These are phyloP conservation scores for Polypterus senegalus DNA, from an alignment of 2,113 vertebrate species.

Conservation along the genomic window DNA sequence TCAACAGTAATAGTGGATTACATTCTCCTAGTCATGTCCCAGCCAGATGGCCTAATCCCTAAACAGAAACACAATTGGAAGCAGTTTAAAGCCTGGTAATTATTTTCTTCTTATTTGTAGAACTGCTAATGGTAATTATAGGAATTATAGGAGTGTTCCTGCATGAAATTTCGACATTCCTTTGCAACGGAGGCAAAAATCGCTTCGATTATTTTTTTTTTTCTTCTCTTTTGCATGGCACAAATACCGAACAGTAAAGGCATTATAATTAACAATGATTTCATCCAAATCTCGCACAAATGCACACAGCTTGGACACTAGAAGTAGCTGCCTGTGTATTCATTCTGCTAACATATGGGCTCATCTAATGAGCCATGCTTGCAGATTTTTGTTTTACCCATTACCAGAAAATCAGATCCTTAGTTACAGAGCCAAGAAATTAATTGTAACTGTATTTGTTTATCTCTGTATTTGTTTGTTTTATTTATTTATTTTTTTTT, in stretches of 20 bases:
- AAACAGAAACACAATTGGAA: slow-evolving; percentile 14
- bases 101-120: slow-evolving; percentile 11
- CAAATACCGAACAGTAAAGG: background rate
- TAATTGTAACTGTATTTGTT: background rate
- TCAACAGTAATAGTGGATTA: slow-evolving; percentile 6
- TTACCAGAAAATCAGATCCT: slow-evolving; percentile 7
- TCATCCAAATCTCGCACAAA: background rate
- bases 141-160: slow-evolving; percentile 1
- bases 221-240: background rate
- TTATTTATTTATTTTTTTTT: background rate
- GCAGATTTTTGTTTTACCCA: background rate
- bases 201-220: too few relatives aligned
- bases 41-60: slow-evolving; percentile 18
- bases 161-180: too few relatives aligned
- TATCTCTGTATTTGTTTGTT: background rate
- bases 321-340: background rate
- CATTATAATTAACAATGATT: slow-evolving; percentile 13
- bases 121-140: background rate
- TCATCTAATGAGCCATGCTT: slow-evolving; percentile 14
- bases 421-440: slow-evolving; percentile 12
- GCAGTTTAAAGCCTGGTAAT: slow-evolving; percentile 13
- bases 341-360: slow-evolving; percentile 13
- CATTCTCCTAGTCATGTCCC: background rate
- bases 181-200: too few relatives aligned
- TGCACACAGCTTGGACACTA: background rate